phyloP scores from a whole-genome alignment of 1,140 invertebrate species.

The Caenorhabditis briggsae region DNA sequence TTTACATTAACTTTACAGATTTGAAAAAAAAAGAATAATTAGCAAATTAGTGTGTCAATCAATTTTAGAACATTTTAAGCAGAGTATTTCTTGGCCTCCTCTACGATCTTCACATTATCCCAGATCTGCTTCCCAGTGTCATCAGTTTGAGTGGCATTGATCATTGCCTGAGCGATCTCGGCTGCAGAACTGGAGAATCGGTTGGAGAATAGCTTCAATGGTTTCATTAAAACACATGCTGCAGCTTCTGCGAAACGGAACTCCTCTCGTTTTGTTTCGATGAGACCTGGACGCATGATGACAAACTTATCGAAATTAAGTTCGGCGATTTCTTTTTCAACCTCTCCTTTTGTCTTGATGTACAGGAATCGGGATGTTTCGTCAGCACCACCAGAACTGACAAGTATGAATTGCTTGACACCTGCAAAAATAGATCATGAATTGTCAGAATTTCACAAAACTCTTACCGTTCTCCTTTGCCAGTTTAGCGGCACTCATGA shows the following conservation, averaged over 20 bases:
- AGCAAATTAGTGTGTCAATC: background rate
- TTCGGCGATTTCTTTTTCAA: slow-evolving; percentile 60
- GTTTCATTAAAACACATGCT: slow-evolving; percentile 1
- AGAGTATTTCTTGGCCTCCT: slow-evolving; percentile 23
- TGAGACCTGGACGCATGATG: slow-evolving; percentile 60
- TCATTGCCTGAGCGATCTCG: slow-evolving; percentile 41
- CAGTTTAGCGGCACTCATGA: slow-evolving; percentile 79
- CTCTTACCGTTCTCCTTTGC: slow-evolving; percentile 77
- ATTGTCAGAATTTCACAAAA: background rate
- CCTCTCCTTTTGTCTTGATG: slow-evolving; percentile 74
- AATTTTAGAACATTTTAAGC: background rate
- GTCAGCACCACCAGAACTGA: slow-evolving; percentile 79
- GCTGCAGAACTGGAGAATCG: slow-evolving; percentile 26
- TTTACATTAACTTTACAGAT: background rate
- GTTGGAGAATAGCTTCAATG: slow-evolving; percentile 26
- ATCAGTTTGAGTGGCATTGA: slow-evolving; percentile 19
- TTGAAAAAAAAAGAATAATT: too few species aligned
- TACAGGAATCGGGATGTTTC: slow-evolving; percentile 79
- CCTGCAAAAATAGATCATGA: slow-evolving; percentile 67
- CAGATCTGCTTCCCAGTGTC: slow-evolving; percentile 34
- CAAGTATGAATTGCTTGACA: slow-evolving; percentile 80
- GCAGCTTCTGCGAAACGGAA: slow-evolving; percentile 51
- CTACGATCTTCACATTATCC: slow-evolving; percentile 11
- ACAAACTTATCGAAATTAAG: slow-evolving; percentile 62
- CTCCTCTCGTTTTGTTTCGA: slow-evolving; percentile 55